phyloP scores from a whole-genome alignment of 2,113 vertebrate genomes.

The Maccullochella peelii region DNA sequence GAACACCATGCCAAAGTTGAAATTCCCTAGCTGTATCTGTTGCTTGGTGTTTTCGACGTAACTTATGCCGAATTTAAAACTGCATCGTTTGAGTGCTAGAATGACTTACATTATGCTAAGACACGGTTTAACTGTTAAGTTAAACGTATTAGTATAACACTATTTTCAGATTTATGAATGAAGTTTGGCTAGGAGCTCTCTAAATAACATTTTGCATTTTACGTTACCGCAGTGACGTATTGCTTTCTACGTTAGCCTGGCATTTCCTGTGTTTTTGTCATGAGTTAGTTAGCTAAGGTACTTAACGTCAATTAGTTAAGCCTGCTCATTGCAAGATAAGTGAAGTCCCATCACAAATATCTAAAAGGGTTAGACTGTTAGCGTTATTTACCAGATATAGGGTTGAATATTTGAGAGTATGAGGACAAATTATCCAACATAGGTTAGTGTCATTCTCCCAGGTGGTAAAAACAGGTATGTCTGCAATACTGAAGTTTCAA shows the following conservation, averaged over 20 bases:
- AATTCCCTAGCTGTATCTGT: neutral
- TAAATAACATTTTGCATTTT: neutral
- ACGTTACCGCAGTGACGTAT: neutral
- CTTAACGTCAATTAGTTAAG: neutral
- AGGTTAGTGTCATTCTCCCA: neutral
- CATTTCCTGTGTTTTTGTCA: constrained; percentile 55
- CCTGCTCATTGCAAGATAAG: neutral
- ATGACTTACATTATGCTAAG: too few relatives aligned
- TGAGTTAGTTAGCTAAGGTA: neutral
- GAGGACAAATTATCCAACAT: neutral
- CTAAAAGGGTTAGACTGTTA: neutral
- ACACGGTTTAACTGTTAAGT: too few relatives aligned
- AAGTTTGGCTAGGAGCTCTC: neutral
- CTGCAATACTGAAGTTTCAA: neutral
- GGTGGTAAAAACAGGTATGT: constrained; percentile 22
- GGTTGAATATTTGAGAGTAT: too few relatives aligned
- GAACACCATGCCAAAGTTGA: neutral
- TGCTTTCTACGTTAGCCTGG: neutral
- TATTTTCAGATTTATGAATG: neutral
- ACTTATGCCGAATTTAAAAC: neutral
- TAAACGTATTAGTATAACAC: neutral
- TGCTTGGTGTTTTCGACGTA: neutral
- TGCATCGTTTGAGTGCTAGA: neutral
- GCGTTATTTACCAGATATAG: neutral
- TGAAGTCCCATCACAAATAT: neutral